phyloP scores from a whole-genome alignment of 1,140 invertebrate genomes.

The Muscidifurax raptorellus region DNA sequence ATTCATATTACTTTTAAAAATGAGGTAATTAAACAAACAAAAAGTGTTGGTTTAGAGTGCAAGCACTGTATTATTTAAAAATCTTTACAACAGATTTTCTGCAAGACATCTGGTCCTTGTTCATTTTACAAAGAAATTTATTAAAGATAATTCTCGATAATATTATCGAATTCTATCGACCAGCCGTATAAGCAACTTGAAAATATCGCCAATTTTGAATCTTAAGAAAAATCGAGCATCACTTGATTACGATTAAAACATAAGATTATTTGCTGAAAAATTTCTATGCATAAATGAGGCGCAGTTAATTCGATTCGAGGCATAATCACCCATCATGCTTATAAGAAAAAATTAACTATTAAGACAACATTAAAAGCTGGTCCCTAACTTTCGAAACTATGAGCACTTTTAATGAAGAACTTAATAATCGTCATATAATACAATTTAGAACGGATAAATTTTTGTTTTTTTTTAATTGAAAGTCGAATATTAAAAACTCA shows the following conservation, averaged over 20 bases:
- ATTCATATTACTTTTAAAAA: constrained; percentile 10
- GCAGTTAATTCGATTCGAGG: neutral
- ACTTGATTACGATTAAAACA: neutral
- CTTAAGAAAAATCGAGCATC: neutral
- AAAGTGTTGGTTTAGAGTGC: constrained; percentile 27
- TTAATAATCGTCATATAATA: neutral
- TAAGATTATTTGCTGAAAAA: neutral
- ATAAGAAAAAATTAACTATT: neutral
- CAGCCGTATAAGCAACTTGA: constrained; percentile 30
- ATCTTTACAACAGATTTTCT: constrained; percentile 44
- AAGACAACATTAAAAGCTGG: constrained; percentile 26
- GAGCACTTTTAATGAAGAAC: constrained; percentile 2
- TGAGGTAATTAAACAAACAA: constrained; percentile 38
- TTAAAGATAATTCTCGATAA: neutral
- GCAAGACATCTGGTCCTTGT: constrained; percentile 25
- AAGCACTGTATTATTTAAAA: constrained; percentile 44
- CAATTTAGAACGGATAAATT: constrained; percentile 1
- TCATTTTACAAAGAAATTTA: constrained; percentile 28
- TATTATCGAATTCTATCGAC: neutral
- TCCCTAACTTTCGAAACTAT: constrained; percentile 8
- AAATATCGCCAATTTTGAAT: neutral
- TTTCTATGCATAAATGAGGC: neutral
- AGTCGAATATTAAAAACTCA: constrained; percentile 39
- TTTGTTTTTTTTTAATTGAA: constrained; percentile 5
- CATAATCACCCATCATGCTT: neutral